Conservation (phyloP, 2,113 vertebrate genomes). For the Gorsachius goisagi region DNA sequence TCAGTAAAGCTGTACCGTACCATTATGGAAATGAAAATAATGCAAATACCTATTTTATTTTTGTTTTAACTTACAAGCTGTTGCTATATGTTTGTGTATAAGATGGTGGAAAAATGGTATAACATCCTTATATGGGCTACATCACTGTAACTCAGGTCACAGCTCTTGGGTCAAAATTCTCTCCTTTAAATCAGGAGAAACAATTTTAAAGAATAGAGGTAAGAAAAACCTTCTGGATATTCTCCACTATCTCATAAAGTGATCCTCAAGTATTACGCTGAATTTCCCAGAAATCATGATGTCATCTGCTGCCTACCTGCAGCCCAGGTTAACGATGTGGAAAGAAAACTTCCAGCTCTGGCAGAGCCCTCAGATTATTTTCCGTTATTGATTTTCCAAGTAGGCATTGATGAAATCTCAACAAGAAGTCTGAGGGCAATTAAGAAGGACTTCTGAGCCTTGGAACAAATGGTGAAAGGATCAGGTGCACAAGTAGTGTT, state of each 20-base stretch:
- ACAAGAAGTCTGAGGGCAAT: too few species aligned
- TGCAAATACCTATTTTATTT: background rate
- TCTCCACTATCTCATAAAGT: background rate
- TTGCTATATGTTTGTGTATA: background rate
- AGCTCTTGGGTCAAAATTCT: background rate
- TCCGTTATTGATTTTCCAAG: too few species aligned
- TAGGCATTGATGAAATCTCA: too few species aligned
- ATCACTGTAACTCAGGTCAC: background rate
- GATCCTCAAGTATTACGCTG: background rate
- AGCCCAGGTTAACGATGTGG: too few species aligned
- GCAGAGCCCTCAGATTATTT: too few species aligned
- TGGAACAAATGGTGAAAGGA: too few species aligned
- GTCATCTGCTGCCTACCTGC: too few species aligned
- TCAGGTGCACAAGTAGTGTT: too few species aligned
- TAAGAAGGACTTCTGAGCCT: too few species aligned
- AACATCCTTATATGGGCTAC: background rate
- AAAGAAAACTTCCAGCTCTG: too few species aligned
- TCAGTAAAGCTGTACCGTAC: background rate
- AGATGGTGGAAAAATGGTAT: background rate
- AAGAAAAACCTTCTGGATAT: background rate
- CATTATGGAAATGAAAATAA: background rate
- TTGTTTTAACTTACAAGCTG: background rate
- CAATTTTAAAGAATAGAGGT: background rate
- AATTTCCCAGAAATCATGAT: background rate
- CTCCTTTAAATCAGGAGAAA: background rate